A percentile compares a stretch with the other conserved stretches of the same genome.
Conservation (phyloP, 2,797 vertebrate genomes). For the Hippoglossus hippoglossus region DNA sequence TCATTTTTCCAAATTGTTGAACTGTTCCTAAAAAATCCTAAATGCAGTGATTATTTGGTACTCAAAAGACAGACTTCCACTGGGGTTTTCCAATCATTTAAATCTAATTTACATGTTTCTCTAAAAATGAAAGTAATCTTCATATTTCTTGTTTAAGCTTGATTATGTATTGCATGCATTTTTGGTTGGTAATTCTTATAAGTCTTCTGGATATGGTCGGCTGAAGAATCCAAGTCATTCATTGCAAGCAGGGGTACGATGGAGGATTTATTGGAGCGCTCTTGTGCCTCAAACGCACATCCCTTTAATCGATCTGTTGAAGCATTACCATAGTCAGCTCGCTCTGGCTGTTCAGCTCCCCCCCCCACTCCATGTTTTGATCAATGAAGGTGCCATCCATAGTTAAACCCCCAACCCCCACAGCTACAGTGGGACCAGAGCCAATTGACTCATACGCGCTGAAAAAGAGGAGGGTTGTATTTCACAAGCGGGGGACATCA, state of each 20-base stretch:
- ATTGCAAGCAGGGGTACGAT: conserved; percentile 41
- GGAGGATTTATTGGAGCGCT: conserved; percentile 70
- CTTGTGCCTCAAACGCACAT: conserved; percentile 66
- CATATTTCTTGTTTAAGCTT: background rate
- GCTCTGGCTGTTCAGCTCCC: conserved; percentile 28
- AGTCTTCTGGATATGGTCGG: conserved; percentile 22
- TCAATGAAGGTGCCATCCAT: conserved; percentile 70
- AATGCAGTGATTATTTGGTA: background rate
- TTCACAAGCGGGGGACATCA: conserved; percentile 44
- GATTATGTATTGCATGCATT: conserved; percentile 6
- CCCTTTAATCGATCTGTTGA: conserved; percentile 73
- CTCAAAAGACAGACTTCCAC: background rate
- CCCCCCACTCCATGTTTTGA: conserved; percentile 50
- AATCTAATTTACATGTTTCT: background rate
- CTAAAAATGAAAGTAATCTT: background rate
- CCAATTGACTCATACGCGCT: conserved; percentile 53
- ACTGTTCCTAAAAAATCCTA: too few relatives aligned
- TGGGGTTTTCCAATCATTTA: background rate
- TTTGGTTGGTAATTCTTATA: conserved; percentile 33
- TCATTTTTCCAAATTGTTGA: background rate
- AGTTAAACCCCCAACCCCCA: conserved; percentile 26
- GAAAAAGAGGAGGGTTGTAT: conserved; percentile 29
- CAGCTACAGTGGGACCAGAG: conserved; percentile 45
- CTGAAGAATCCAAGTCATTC: conserved; percentile 53
- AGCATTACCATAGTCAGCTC: conserved; percentile 75